These are phyloP conservation scores for Bufotes viridis DNA, from an alignment of 2,797 vertebrate genomes.

Conservation along the genomic window DNA sequence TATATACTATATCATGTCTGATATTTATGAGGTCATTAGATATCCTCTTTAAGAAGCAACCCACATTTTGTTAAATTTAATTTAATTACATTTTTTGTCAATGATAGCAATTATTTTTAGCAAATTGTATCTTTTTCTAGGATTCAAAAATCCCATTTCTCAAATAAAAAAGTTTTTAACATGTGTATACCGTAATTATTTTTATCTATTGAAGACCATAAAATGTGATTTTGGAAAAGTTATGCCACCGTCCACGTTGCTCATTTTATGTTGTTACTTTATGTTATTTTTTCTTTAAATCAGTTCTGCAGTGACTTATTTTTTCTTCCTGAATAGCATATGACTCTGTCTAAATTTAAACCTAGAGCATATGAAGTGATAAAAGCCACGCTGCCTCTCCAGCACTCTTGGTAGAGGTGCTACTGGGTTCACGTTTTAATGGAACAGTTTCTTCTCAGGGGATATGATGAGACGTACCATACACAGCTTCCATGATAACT, in stretches of 20 bases:
- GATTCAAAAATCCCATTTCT: no score
- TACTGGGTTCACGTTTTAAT: slow-evolving; percentile 54
- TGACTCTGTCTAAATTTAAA: slow-evolving; percentile 38
- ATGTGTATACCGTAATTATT: no score
- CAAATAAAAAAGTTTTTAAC: no score
- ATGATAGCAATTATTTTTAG: no score
- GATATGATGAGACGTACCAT: slow-evolving; percentile 25
- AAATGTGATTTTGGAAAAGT: background rate
- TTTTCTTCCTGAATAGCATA: background rate
- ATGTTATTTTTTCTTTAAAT: background rate
- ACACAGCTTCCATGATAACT: slow-evolving; percentile 28
- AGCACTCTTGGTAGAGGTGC: slow-evolving; percentile 46
- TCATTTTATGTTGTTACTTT: background rate
- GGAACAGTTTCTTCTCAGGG: slow-evolving; percentile 52
- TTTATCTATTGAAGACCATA: background rate
- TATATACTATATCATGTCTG: no score
- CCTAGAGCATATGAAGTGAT: slow-evolving; percentile 43
- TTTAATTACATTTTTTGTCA: no score
- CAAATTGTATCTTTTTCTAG: no score
- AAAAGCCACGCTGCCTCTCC: slow-evolving; percentile 47
- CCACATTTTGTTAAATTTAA: no score
- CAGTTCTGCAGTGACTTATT: background rate
- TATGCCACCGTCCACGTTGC: background rate
- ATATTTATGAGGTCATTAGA: no score
- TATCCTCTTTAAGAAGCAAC: no score